Evolutionary conservation across 2,113 vertebrate genomes (phyloP).

Genomic region (Neodon shergylaensis): DNA sequence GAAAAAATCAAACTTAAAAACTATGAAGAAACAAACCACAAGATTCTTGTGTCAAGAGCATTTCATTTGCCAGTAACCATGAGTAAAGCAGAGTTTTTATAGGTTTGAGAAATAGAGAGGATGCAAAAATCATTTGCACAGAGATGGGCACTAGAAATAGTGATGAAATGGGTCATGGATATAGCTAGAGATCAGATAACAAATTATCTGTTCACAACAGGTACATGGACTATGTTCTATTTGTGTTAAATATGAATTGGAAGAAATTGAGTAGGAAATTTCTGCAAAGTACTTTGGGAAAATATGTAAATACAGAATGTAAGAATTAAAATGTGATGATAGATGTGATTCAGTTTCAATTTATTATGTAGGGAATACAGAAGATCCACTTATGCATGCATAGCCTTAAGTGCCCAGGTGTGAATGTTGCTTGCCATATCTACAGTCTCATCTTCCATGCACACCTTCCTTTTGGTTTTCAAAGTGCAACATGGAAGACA

Average conservation of each 20-base stretch:
- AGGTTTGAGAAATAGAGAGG: background rate
- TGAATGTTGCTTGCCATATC: background rate
- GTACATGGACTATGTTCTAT: background rate
- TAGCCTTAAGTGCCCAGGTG: background rate
- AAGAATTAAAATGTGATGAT: background rate
- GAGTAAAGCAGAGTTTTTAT: background rate
- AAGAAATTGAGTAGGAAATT: background rate
- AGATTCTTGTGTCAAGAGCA: background rate
- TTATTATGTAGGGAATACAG: background rate
- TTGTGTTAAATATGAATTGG: background rate
- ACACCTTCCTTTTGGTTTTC: background rate
- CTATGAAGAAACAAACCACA: background rate
- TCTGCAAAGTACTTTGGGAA: background rate
- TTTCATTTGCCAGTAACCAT: background rate
- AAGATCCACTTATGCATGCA: background rate
- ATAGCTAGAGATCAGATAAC: background rate
- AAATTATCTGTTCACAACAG: background rate
- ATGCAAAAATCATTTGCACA: background rate
- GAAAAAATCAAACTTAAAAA: background rate
- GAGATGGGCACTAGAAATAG: background rate
- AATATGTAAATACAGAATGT: background rate
- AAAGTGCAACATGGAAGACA: background rate
- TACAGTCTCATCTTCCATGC: background rate
- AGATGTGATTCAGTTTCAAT: background rate
- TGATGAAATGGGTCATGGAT: background rate